Evolutionary conservation across 2,113 vertebrate genomes (phyloP).

Genomic region (Hemiprocne comata): DNA sequence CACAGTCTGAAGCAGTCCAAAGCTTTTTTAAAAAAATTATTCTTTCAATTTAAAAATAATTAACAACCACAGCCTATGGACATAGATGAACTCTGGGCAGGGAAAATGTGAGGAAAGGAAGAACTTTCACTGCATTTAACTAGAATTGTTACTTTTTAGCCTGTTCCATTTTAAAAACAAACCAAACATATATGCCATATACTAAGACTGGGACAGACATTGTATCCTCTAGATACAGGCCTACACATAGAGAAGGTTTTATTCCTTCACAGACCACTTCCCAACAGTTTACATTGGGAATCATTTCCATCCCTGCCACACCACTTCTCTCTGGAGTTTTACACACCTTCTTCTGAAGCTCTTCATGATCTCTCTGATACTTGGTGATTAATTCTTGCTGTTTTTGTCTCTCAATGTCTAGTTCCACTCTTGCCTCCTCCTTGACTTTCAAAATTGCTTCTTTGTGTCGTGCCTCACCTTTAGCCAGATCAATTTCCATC

Average conservation of each 20-base stretch:
- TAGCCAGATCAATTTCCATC: constrained; percentile 76
- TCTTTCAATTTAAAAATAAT: not conserved
- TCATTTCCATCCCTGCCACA: not conserved
- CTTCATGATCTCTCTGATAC: constrained; percentile 75
- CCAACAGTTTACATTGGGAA: not conserved
- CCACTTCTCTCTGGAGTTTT: not conserved
- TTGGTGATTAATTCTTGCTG: constrained; percentile 79
- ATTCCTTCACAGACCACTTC: not conserved
- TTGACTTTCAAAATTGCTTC: constrained; percentile 75
- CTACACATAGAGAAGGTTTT: not conserved
- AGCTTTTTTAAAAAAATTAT: not conserved
- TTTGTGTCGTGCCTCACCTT: constrained; percentile 74
- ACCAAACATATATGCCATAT: too few relatives aligned
- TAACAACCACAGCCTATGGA: not conserved
- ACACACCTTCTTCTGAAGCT: constrained; percentile 82
- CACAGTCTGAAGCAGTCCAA: not conserved
- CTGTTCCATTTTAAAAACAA: not conserved
- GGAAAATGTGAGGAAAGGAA: not conserved
- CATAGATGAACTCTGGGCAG: not conserved
- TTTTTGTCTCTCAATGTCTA: constrained; percentile 82
- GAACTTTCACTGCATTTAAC: not conserved
- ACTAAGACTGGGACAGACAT: not conserved
- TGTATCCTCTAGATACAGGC: not conserved
- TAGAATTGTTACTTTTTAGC: not conserved
- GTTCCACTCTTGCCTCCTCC: constrained; percentile 77